Evolutionary conservation across 2,797 vertebrate species (phyloP).

Genomic region (Gymnoscopelus braueri): DNA sequence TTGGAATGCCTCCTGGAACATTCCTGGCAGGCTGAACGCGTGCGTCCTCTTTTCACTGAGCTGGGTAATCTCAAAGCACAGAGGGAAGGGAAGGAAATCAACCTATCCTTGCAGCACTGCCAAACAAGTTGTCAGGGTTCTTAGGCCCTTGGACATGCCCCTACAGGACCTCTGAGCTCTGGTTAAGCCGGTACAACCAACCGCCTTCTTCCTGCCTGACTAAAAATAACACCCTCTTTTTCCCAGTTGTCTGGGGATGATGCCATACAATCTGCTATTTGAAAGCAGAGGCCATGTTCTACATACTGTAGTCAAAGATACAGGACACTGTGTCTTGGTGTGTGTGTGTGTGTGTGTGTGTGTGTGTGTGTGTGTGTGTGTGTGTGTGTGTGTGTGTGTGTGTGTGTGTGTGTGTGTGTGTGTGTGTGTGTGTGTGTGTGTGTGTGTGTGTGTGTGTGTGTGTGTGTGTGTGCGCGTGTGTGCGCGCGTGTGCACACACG

Average conservation of each 20-base stretch:
- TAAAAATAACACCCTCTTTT: constrained; percentile 50
- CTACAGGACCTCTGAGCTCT: constrained; percentile 60
- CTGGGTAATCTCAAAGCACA: constrained; percentile 52
- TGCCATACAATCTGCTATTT: constrained; percentile 11
- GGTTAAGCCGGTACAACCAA: constrained; percentile 51
- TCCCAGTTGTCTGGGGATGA: constrained; percentile 39
- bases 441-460: no score
- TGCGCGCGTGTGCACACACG: no score
- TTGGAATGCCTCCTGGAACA: constrained; percentile 46
- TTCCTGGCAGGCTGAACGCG: constrained; percentile 53
- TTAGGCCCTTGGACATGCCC: constrained; percentile 48
- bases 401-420: no score
- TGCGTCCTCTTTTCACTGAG: constrained; percentile 54
- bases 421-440: no score
- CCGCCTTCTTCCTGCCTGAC: constrained; percentile 45
- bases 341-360: no score
- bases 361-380: no score
- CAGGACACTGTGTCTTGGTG: not conserved
- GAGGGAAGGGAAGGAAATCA: constrained; percentile 49
- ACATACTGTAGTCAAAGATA: constrained; percentile 10
- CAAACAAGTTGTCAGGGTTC: constrained; percentile 66
- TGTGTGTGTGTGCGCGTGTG: no score
- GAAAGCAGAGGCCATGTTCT: constrained; percentile 1
- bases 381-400: no score
- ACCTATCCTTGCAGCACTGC: constrained; percentile 43